Evolutionary conservation across 1,140 invertebrate genomes (phyloP), one percentile per base, ranked within the genome.

Genomic region (Cherax quadricarinatus): DNA sequence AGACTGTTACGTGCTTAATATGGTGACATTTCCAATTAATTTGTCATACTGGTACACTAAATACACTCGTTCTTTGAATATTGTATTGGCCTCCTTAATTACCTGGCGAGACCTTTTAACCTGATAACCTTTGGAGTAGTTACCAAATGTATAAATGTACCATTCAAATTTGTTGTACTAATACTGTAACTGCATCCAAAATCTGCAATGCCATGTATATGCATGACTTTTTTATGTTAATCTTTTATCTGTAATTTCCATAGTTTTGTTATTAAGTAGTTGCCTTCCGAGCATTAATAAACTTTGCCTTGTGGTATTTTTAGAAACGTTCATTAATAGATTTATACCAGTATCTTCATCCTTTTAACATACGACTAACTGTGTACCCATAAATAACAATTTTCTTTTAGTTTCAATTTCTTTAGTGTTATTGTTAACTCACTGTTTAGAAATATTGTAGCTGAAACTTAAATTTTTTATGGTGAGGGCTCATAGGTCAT

Each of bases 191-290:
- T 75, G 70, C 70, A 75, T 75, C 70, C 70, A 75, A 6, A 75
- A 75, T 75, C 70, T 75, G 70, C 70, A 75, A 75, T 30, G 14
- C 70, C 70, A 30, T 75, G 70, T 75, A 75, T 75, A 75, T 75
- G 70, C 70, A 75, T 75, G 70, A 75, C 70, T 16, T 66, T 1
- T 5, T 18, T 66, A 16, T 66, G 6, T 9, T 57, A 57, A 57
- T 57, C 53, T 57, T 57, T 57, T 57, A 7, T 57, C 53, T 57
- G 6, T 14, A 57, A 14, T 57, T 57, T 7, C 53, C 53, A 9
- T 57, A 57, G 53, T 14, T 57, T 9, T 57, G 53, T 14, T 57
- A 57, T 7, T 3, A 57, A 57, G 53, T 57, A 57, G 53, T 57
- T 57, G 53, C 12, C 53, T 14, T 57, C 6, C 12, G 53, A 14